Evolutionary conservation across 1,140 invertebrate genomes (phyloP).

Genomic region (Kradibia gibbosae): DNA sequence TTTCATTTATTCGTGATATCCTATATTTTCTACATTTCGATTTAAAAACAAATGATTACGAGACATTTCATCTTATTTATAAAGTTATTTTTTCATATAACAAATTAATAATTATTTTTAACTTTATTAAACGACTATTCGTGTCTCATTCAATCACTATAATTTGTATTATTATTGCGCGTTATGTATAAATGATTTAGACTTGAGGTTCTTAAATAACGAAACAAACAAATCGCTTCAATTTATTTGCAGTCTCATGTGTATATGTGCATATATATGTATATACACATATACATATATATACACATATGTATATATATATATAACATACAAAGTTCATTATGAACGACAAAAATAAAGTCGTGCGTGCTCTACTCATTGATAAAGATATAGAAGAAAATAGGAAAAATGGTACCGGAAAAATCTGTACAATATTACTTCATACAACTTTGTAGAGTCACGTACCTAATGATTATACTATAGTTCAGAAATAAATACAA

Average conservation of each 20-base stretch:
- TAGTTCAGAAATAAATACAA: constrained; percentile 26
- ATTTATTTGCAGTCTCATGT: constrained; percentile 35
- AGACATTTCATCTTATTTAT: constrained; percentile 31
- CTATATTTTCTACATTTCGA: constrained; percentile 2
- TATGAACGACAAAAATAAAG: constrained; percentile 37
- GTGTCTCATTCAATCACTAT: neutral
- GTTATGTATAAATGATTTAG: constrained; percentile 21
- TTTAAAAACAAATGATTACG: constrained; percentile 42
- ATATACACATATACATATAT: neutral
- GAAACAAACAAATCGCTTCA: constrained; percentile 25
- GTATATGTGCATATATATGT: constrained; percentile 2
- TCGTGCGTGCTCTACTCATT: constrained; percentile 27
- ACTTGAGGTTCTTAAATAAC: constrained; percentile 19
- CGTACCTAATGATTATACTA: constrained; percentile 2
- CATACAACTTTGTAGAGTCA: constrained; percentile 32
- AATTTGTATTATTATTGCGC: constrained; percentile 18
- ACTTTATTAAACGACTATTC: constrained; percentile 6
- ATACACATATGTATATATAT: neutral
- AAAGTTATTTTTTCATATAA: constrained; percentile 16
- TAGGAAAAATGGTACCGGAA: neutral
- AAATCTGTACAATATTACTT: constrained; percentile 44
- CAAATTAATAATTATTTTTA: constrained; percentile 43
- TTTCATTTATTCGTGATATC: constrained; percentile 7
- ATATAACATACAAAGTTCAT: constrained; percentile 43
- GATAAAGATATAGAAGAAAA: constrained; percentile 18